Conservation (phyloP, 2,113 vertebrate species). For the Apteryx mantelli region DNA sequence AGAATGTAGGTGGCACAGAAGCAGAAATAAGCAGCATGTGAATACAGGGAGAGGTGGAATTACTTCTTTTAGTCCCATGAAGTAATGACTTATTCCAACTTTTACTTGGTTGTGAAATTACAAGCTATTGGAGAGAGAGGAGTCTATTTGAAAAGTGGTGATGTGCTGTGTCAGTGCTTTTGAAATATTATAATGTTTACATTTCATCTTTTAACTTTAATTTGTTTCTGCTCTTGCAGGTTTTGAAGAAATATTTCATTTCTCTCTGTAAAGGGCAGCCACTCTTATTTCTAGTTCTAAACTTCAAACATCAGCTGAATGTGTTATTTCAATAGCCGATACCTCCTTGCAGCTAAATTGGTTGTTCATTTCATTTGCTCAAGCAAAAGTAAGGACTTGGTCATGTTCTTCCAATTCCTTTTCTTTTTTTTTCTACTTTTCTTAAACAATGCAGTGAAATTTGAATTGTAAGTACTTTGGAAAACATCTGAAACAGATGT, state of each 20-base stretch:
- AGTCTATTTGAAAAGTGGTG: background rate
- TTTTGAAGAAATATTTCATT: background rate
- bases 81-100: background rate
- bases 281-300: background rate
- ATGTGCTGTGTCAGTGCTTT: background rate
- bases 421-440: background rate
- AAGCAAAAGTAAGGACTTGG: background rate
- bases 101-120: background rate
- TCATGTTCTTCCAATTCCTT: background rate
- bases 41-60: background rate
- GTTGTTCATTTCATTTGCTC: background rate
- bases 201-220: background rate
- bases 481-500: slow-evolving; percentile 51
- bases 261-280: background rate
- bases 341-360: background rate
- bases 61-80: background rate
- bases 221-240: background rate
- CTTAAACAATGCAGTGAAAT: background rate
- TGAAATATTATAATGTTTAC: background rate
- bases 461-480: slow-evolving; percentile 50
- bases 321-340: background rate
- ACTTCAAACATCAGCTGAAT: background rate
- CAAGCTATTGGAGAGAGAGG: background rate
- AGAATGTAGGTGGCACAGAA: background rate
- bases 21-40: background rate